Evolutionary conservation across 2,113 vertebrate genomes (phyloP), one percentile per base, ranked within the genome.

Genomic region (Theristicus caerulescens): DNA sequence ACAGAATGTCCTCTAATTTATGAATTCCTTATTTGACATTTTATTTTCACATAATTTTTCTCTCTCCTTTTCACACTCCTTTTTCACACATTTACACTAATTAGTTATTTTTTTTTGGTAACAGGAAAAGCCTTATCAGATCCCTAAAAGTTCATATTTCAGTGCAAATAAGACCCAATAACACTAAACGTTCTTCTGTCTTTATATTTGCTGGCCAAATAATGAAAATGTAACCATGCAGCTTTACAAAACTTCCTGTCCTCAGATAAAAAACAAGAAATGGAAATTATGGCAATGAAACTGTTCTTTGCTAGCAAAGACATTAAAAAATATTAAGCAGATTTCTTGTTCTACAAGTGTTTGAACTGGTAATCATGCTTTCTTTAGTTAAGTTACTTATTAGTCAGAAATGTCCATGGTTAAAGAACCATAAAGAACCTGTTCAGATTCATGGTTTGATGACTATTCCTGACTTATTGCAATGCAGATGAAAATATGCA

Each of bases 1-100:
- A 73, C 13, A 71, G 8, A 58, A 36, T 72, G 9, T 91, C 25
- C 21, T 62, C 24, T 54, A 22, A 66, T 6, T 82, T 52, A 76
- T 0, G 0, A 81, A 31, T 25, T 54, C 5, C 16, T 52, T 72
- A 64, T 58, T 27, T 36, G 52, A 58, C 0, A 2, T 27, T 49
- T 66, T 54, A 10, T n/a, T 88, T 79, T 64, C 17, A 62, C 13
- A 3, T 42, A 11, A 10, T 78, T 71, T 90, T 92, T 11, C 25
- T 36, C 21, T 40, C 2, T 52, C 7, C 66, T 85, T 92, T 42
- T 49, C 42, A 71, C 13, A 82, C 1, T 2, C 3, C 2, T 71
- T 7, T n/a, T n/a, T n/a, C n/a, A n/a, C 1, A 7, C 5, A 17
- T 49, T 79, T 71, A 16, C 11, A n/a, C 7, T 44, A 31, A 27